Conservation (phyloP, 2,888 invertebrate genomes). For the Eilema caniola region DNA sequence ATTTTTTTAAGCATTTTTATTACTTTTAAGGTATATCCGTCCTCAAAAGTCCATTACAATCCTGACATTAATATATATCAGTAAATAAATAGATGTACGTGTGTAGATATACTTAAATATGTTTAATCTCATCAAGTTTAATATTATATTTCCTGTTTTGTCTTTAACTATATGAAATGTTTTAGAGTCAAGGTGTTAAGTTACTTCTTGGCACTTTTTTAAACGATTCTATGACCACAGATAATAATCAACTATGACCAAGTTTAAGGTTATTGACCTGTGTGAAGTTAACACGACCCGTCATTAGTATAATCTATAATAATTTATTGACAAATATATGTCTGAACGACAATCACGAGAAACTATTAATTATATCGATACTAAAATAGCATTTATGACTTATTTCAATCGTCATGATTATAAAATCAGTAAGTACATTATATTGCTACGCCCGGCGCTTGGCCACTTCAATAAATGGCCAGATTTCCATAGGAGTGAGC, state of each 20-base stretch:
- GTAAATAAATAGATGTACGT: neutral
- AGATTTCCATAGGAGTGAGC: too few relatives aligned
- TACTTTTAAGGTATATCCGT: neutral
- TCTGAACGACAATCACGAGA: constrained; percentile 39
- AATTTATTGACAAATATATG: constrained; percentile 27
- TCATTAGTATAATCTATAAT: constrained; percentile 34
- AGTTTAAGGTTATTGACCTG: constrained; percentile 36
- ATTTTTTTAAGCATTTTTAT: too few relatives aligned
- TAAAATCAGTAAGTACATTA: too few relatives aligned
- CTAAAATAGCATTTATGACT: constrained; percentile 40
- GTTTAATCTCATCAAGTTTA: too few relatives aligned
- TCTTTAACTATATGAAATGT: neutral
- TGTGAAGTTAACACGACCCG: constrained; percentile 27
- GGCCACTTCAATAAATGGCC: too few relatives aligned
- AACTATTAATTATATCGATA: constrained; percentile 41
- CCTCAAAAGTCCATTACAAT: neutral
- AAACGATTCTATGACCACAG: constrained; percentile 1
- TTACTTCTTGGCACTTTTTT: neutral
- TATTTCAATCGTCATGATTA: constrained; percentile 10
- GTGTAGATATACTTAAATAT: too few relatives aligned
- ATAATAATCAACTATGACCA: constrained; percentile 8
- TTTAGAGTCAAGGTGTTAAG: neutral
- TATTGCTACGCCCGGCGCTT: too few relatives aligned
- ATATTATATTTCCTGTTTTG: too few relatives aligned
- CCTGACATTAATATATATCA: neutral